A percentile compares a stretch with the other conserved stretches of the same genome.
These are phyloP conservation scores for Rostratula benghalensis DNA, from an alignment of 2,113 vertebrate genomes.

Conservation along the genomic window DNA sequence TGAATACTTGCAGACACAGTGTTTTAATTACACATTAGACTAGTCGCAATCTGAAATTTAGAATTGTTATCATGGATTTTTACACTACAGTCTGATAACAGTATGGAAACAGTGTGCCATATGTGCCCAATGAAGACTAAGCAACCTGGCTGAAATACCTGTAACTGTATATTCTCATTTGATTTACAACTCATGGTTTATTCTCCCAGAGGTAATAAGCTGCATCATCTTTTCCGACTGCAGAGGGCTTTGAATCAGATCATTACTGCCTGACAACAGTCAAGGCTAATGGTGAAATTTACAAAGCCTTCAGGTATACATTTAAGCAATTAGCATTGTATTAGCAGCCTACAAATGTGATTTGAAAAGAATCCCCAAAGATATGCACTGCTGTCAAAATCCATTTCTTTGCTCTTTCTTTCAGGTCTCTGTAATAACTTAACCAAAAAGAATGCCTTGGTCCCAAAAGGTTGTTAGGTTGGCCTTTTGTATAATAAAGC, in stretches of 20 bases:
- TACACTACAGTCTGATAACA: neutral
- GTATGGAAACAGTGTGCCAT: neutral
- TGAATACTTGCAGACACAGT: neutral
- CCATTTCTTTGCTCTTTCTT: neutral
- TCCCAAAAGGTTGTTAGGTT: neutral
- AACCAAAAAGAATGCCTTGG: neutral
- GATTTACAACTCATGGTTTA: neutral
- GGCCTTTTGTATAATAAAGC: neutral
- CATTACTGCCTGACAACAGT: neutral
- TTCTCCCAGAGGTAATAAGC: neutral
- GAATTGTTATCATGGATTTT: neutral
- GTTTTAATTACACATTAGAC: neutral
- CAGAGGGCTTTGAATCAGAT: neutral
- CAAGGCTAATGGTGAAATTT: neutral
- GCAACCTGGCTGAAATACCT: neutral
- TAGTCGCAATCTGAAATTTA: neutral
- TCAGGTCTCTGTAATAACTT: neutral
- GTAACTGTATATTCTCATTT: neutral
- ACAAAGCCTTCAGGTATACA: conserved; percentile 19
- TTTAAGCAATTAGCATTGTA: conserved; percentile 17
- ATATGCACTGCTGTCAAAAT: neutral
- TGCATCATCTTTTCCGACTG: neutral
- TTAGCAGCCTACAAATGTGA: neutral
- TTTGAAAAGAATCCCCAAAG: conserved; percentile 9
- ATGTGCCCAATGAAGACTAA: neutral